phyloP scores from a whole-genome alignment of 2,888 invertebrate species.

The Andrena flavipes region DNA sequence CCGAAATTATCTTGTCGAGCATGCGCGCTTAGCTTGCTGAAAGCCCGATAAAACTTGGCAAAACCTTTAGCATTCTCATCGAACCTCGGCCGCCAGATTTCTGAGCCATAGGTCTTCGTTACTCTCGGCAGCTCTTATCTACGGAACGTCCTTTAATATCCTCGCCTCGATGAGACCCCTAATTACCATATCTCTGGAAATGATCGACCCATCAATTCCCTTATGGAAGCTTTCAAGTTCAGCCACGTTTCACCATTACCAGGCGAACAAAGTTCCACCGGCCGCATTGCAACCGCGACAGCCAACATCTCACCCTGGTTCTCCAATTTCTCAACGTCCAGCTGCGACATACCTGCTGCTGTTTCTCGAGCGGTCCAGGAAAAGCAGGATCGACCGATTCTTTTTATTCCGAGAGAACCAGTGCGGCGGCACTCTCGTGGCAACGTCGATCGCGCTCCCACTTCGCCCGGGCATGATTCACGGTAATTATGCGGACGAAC shows the following conservation, averaged over 20 bases:
- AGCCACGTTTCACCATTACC: neutral
- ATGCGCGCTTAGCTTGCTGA: neutral
- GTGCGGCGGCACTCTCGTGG: neutral
- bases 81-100: neutral
- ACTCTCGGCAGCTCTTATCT: no score
- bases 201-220: conserved; percentile 2
- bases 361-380: neutral
- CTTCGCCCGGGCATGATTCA: conserved; percentile 12
- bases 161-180: no score
- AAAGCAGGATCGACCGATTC: neutral
- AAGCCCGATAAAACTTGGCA: neutral
- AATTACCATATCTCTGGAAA: no score
- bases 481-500: conserved; percentile 59
- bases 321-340: neutral
- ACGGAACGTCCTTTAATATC: no score
- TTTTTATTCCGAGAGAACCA: conserved; percentile 7
- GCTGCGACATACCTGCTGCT: neutral
- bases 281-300: neutral
- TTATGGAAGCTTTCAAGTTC: neutral
- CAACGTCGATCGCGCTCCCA: conserved; percentile 19
- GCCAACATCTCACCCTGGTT: neutral
- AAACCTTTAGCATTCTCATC: neutral
- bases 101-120: no score
- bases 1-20: neutral
- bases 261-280: neutral